Conservation (phyloP, 2,888 invertebrate species). For the Petrolisthes cinctipes region DNA sequence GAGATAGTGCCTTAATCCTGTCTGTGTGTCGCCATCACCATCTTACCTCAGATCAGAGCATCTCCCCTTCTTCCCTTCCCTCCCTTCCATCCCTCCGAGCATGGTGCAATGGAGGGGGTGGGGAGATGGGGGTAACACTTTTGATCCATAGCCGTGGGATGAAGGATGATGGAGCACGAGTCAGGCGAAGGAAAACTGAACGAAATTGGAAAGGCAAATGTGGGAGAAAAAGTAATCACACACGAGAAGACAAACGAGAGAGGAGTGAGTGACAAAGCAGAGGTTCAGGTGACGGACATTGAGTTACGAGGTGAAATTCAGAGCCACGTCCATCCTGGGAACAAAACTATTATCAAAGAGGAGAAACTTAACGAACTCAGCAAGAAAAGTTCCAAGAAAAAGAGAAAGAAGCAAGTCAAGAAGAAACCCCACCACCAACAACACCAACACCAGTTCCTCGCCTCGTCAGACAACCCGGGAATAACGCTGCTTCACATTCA, state of each 20-base stretch:
- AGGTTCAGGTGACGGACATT: too few relatives aligned
- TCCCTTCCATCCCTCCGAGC: too few relatives aligned
- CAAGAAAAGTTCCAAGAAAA: constrained; percentile 33
- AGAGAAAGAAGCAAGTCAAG: not conserved
- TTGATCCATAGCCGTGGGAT: too few relatives aligned
- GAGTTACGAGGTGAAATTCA: too few relatives aligned
- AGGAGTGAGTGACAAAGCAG: too few relatives aligned
- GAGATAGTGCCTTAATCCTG: too few relatives aligned
- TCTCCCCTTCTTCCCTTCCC: too few relatives aligned
- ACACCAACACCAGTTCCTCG: not conserved
- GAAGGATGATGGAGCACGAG: not conserved
- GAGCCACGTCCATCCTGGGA: not conserved
- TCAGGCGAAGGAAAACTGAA: not conserved
- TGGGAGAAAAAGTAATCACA: not conserved
- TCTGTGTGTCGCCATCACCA: too few relatives aligned
- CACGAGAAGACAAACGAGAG: not conserved
- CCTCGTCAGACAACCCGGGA: constrained; percentile 24
- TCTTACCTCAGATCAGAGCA: too few relatives aligned
- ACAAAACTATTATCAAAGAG: not conserved
- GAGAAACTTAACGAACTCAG: constrained; percentile 23
- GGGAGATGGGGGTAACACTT: too few relatives aligned
- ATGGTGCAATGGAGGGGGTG: too few relatives aligned
- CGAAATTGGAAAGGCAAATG: not conserved
- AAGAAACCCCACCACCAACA: not conserved
- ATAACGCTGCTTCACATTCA: constrained; percentile 41